Base-by-base conservation (phyloP, 1,140 invertebrate genomes). In the Achroia grisella region DNA sequence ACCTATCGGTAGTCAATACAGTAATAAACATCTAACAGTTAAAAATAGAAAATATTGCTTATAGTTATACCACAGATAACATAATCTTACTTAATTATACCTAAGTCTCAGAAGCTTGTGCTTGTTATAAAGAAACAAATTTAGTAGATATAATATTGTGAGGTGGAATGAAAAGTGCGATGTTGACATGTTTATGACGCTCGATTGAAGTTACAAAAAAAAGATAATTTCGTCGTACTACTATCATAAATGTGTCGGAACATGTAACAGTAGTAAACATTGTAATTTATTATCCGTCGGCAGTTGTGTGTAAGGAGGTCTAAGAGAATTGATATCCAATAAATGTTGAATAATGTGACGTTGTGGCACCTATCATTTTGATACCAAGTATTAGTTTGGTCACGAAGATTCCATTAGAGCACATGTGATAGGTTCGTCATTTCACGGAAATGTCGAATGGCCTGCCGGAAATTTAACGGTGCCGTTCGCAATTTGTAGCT, bases 401-500 rank as follows among this genome's bases (percentile, higher is more conserved):
- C 42, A 43, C 48, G 48, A 56, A 52, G 14, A 30, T 36, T 23
- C 44, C 43, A 56, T 56, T 60, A 54, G 48, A 48, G 33, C 36
- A 48, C 43, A 60, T 46, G 39, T 67, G 52, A 55, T 40, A 44
- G 52, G 53, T 68, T 58, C 67, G 62, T 72, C 61, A 76, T 71
- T 60, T 59, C 29, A 53, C 61, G 75, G 69, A 75, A 71, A 73
- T 66, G 52, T 57, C 55, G 54, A 60, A 45, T 55, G 39, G 62
- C 47, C 49, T 50, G 50, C 31, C 58, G 66, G 69, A 74, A 74
- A 77, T 77, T 74, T 63, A 58, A 63, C 56, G 59, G 48, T 59
- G 64, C 48, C 51, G 48, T 49, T 56, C 51, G 57, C 61, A 75
- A 77, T 73, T 77, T 66, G 69, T 62, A 56, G 51, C 51, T 27